Percentiles rank a stretch among this genome's conserved stretches.
These are phyloP conservation scores for Chironomus striatipennis DNA, from an alignment of 1,140 invertebrate genomes.

Conservation along the genomic window DNA sequence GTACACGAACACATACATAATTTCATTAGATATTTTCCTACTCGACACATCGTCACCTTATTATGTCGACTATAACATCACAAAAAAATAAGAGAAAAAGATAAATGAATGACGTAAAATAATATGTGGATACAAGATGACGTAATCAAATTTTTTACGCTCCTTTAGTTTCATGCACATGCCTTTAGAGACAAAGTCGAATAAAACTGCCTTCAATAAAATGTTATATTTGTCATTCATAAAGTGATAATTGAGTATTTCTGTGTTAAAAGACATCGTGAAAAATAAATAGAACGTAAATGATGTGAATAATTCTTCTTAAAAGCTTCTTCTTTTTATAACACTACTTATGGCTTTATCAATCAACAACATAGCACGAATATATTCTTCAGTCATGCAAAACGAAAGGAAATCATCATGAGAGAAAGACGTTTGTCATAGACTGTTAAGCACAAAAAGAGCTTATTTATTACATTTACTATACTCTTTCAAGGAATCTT, in stretches of 20 bases:
- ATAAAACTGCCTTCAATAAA: not conserved
- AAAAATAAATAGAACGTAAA: not conserved
- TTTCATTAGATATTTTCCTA: not conserved
- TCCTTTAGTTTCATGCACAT: not conserved
- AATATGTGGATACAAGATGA: not conserved
- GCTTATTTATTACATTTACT: no score
- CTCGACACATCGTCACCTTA: not conserved
- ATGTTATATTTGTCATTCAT: not conserved
- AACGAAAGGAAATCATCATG: not conserved
- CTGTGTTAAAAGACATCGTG: not conserved
- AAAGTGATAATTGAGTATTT: not conserved
- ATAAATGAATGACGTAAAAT: not conserved
- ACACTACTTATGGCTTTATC: no score
- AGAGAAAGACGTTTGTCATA: not conserved
- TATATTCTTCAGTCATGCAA: not conserved
- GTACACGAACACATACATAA: not conserved
- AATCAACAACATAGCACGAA: not conserved
- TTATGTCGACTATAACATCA: not conserved
- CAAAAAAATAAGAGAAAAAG: not conserved
- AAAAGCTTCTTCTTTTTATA: not conserved
- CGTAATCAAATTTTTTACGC: not conserved
- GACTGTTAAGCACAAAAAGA: not conserved
- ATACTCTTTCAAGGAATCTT: no score
- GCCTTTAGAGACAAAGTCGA: not conserved
- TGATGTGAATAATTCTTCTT: not conserved